These are phyloP conservation scores for Elmis aenea DNA, from an alignment of 2,888 invertebrate species.

Conservation along the genomic window DNA sequence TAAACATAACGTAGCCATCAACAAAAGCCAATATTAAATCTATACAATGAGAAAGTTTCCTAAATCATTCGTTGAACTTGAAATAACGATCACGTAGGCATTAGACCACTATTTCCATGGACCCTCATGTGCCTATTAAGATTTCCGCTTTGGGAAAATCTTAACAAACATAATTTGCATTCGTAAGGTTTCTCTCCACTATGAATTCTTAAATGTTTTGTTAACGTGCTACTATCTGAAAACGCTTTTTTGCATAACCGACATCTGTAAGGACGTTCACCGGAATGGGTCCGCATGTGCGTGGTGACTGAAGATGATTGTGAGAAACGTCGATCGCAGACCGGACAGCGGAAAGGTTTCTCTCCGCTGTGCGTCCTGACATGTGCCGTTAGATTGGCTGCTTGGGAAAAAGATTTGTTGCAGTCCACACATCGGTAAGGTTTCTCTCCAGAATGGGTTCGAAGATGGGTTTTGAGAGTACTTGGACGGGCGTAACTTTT, in stretches of 20 bases:
- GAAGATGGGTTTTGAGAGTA: slow-evolving; percentile 92
- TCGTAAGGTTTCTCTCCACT: slow-evolving; percentile 96
- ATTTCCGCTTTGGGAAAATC: slow-evolving; percentile 98
- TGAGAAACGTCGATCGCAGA: slow-evolving; percentile 94
- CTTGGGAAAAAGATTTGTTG: slow-evolving; percentile 96
- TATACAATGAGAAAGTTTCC: not conserved
- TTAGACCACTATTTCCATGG: slow-evolving; percentile 61
- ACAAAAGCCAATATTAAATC: too few species aligned
- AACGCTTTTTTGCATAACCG: slow-evolving; percentile 97
- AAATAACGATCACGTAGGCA: slow-evolving; percentile 23
- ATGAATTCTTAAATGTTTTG: slow-evolving; percentile 92
- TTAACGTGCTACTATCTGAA: slow-evolving; percentile 96
- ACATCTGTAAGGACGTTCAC: slow-evolving; percentile 93
- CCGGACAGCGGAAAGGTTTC: slow-evolving; percentile 96
- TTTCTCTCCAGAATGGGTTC: slow-evolving; percentile 95
- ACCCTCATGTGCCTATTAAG: slow-evolving; percentile 98
- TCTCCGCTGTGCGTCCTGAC: slow-evolving; percentile 95
- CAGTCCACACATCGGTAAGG: slow-evolving; percentile 90
- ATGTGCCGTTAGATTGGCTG: slow-evolving; percentile 97
- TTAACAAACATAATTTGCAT: slow-evolving; percentile 90
- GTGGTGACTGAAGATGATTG: slow-evolving; percentile 95
- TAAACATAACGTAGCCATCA: too few species aligned
- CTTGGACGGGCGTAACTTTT: slow-evolving; percentile 96
- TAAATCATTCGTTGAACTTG: slow-evolving; percentile 9
- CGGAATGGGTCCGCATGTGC: slow-evolving; percentile 99